A percentile compares a stretch with the other conserved stretches of the same genome.
Evolutionary conservation across 2,113 vertebrate species (phyloP).

Genomic region (Etheostoma spectabile): DNA sequence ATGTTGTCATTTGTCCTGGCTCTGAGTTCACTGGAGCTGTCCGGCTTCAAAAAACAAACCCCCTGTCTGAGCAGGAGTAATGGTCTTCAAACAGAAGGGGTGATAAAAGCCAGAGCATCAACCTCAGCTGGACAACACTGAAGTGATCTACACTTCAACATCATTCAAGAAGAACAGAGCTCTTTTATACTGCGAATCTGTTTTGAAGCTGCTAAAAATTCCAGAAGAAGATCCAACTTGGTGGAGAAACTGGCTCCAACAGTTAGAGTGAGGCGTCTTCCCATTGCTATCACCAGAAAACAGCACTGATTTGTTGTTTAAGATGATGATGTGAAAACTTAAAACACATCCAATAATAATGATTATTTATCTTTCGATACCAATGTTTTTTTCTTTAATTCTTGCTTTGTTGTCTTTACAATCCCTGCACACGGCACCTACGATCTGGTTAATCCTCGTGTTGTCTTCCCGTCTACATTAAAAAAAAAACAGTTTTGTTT

Average conservation of each 20-base stretch:
- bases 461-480: no score
- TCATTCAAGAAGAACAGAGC: constrained; percentile 18
- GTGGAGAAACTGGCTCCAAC: background rate
- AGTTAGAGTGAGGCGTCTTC: background rate
- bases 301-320: no score
- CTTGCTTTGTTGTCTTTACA: background rate
- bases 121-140: background rate
- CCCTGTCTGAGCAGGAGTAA: constrained; percentile 20
- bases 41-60: constrained; percentile 38
- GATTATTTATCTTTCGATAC: background rate
- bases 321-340: no score
- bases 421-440: background rate
- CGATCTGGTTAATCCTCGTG: background rate
- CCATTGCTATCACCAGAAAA: no score
- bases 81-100: constrained; percentile 16
- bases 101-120: constrained; percentile 39
- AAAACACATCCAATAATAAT: background rate
- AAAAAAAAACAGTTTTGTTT: no score
- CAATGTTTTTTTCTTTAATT: background rate
- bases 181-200: background rate
- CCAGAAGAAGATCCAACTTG: background rate
- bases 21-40: background rate
- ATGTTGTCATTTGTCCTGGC: constrained; percentile 36
- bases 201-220: background rate
- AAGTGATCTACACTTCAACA: background rate